Base-by-base conservation (phyloP, 2,797 vertebrate species). In the Pogonophryne albipinna region DNA sequence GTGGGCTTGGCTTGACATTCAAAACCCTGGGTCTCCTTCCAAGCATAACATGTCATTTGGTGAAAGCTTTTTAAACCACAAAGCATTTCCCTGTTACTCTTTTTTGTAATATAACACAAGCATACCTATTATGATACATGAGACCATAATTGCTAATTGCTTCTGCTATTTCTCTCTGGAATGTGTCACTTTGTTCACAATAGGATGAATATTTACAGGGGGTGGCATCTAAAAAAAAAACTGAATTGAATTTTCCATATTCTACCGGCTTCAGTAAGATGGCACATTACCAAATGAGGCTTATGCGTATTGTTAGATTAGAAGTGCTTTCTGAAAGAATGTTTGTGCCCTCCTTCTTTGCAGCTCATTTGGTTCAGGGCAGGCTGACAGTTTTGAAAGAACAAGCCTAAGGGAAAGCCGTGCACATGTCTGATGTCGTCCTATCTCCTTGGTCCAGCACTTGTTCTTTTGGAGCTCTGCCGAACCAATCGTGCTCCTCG, bases 381-480 rank as follows among this genome's bases (percentile, higher is more conserved):
- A 88, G 80, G 69, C 86, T 92, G 91, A 90, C 83, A 89, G 83
- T 87, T 91, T 81, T 80, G 79, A 89, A 85, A 91, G 89, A 90
- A 91, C 84, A 79, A 70, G 92, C 93, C 91, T 79, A n/a, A 55
- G 91, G 94, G 90, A 89, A 88, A 82, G 74, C 89, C 90, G 90
- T 53, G 81, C 78, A 57, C 89, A 88, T 68, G 89, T 92, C 92
- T 91, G 91, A 94, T 93, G 93, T 91, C 89, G 78, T 93, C 89
- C 76, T 93, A 92, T 94, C 93, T 91, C 82, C 89, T 85, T 81
- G 84, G 92, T 93, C 88, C 89, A 92, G 93, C 85, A 80, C 91
- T 91, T 91, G 85, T 93, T 93, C 90, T 90, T 89, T 91, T 85
- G 85, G 85, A 92, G 85, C 88, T 78, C 58, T 65, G 89, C 87